Percentiles rank a stretch among this genome's conserved stretches.
Evolutionary conservation across 53 echinoderm and acorn worm species (phyloP).

Genomic region (Echinarachnius parma): DNA sequence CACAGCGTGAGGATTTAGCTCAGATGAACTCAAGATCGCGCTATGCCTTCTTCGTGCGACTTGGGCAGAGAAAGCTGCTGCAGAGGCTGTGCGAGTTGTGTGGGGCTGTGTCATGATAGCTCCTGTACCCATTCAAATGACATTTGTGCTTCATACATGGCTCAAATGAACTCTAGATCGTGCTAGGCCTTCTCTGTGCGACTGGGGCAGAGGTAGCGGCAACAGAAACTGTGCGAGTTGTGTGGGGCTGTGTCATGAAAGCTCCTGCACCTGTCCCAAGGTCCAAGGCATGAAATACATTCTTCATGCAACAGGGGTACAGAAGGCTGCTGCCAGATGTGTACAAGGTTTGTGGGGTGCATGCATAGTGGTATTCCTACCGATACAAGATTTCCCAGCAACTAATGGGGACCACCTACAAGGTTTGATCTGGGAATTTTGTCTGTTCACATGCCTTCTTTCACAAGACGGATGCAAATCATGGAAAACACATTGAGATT

Average conservation of each 20-base stretch:
- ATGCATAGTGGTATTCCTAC: too few relatives aligned
- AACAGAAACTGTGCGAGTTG: slow-evolving; percentile 38
- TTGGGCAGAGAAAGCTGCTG: slow-evolving; percentile 71
- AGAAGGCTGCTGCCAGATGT: slow-evolving; percentile 57
- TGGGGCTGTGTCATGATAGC: neutral
- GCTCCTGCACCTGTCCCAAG: too few relatives aligned
- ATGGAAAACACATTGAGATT: too few relatives aligned
- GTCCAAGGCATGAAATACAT: slow-evolving; percentile 47
- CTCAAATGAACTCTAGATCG: slow-evolving; percentile 40
- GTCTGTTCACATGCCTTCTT: too few relatives aligned
- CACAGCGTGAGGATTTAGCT: slow-evolving; percentile 12
- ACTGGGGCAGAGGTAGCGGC: slow-evolving; percentile 65
- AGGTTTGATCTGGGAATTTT: too few relatives aligned
- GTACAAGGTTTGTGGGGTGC: neutral
- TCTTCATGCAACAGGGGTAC: slow-evolving; percentile 71
- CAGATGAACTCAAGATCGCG: slow-evolving; percentile 46
- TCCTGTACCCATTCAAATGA: too few relatives aligned
- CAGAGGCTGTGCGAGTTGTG: slow-evolving; percentile 34
- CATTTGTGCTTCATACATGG: too few relatives aligned
- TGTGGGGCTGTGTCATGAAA: neutral
- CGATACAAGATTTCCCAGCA: too few relatives aligned
- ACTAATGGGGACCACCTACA: too few relatives aligned
- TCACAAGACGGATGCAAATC: too few relatives aligned
- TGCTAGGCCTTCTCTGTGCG: slow-evolving; percentile 63
- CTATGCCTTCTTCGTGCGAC: slow-evolving; percentile 62